Evolutionary conservation across 2,113 vertebrate species (phyloP).

Genomic region (Ceyx margarethae): DNA sequence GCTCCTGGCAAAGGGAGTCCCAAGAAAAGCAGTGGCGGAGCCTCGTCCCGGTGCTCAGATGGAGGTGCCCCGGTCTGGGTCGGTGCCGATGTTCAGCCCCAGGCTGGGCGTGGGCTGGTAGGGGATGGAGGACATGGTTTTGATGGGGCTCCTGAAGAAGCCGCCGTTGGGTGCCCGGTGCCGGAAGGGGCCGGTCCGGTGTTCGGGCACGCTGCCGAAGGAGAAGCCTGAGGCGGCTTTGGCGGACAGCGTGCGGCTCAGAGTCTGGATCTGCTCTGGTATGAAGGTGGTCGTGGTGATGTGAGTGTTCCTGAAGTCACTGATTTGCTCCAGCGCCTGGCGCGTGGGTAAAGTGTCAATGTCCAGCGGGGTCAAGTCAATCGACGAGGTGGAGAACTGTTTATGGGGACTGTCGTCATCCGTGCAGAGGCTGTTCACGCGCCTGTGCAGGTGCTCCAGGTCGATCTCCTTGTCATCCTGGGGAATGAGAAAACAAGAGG

Average conservation of each 20-base stretch:
- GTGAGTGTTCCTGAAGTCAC: slow-evolving; percentile 99
- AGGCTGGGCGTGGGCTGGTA: slow-evolving; percentile 97
- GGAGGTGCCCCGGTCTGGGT: slow-evolving; percentile 98
- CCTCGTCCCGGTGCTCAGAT: slow-evolving; percentile 77
- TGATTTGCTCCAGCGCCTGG: slow-evolving; percentile 98
- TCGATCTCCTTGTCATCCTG: slow-evolving; percentile 99
- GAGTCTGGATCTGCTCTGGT: slow-evolving; percentile 99
- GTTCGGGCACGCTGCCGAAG: slow-evolving; percentile 91
- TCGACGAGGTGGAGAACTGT: slow-evolving; percentile 99
- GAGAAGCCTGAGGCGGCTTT: slow-evolving; percentile 97
- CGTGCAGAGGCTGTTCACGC: slow-evolving; percentile 99
- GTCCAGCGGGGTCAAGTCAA: slow-evolving; percentile 97
- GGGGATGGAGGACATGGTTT: slow-evolving; percentile 99
- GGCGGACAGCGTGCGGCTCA: slow-evolving; percentile 96
- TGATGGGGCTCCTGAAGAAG: slow-evolving; percentile 98
- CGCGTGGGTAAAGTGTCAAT: slow-evolving; percentile 97
- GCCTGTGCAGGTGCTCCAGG: slow-evolving; percentile 97
- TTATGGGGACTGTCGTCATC: slow-evolving; percentile 99
- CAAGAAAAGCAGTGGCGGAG: slow-evolving; percentile 21
- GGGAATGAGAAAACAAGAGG: slow-evolving; percentile 74
- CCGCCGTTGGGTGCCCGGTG: slow-evolving; percentile 98
- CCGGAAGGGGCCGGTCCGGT: slow-evolving; percentile 97
- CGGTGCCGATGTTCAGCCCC: slow-evolving; percentile 95
- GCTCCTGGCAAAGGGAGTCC: slow-evolving; percentile 82
- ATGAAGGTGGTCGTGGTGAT: slow-evolving; percentile 99